Evolutionary conservation across 2,888 invertebrate genomes (phyloP), one percentile per base, ranked within the genome.

Genomic region (Ophioninae sp.): DNA sequence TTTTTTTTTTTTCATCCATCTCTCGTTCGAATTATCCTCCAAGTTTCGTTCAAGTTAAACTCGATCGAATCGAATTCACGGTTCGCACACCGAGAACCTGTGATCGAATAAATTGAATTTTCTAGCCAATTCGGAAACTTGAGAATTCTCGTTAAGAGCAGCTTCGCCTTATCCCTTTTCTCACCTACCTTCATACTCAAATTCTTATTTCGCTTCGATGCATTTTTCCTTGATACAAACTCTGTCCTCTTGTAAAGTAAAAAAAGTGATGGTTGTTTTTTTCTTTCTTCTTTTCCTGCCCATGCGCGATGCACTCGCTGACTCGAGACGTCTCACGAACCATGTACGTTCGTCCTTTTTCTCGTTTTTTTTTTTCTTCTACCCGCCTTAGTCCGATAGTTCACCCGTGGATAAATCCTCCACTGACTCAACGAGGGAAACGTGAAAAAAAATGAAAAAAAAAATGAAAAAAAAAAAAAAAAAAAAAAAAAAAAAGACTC

Each of bases 391-490:
- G 51, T 17, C 51, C 51, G 51, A 51, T 17, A 51, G 58, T 51
- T 79, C 64, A 79, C 79, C 72, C 79, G 79, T 79, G 72, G 72
- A 30, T 79, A 79, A 79, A 79, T 69, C 69, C 51, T 51, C 78
- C 56, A 63, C 69, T 37, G 69, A 79, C 39, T 69, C 69, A 30
- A 51, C 56, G 72, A 58, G 72, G 58, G 22, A 51, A 51, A 51
- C 51, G 17, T 10, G 51, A 51, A 51, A 10, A 51, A 51, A 51
- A 51, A 51, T 13, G 22, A 17, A n/a, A 67, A 77, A 77, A 17
- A 7, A 51, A 17, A 22, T n/a, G n/a, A n/a, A n/a, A 51, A 51
- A 51, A 51, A 41, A 17, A n/a, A 67, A 77, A 77, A 17, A 7
- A 51, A 17, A 22, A 9, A 7, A 41, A 17, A 41, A 17, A n/a